Evolutionary conservation across 2,888 invertebrate species (phyloP).

Genomic region (Papilio gigon): DNA sequence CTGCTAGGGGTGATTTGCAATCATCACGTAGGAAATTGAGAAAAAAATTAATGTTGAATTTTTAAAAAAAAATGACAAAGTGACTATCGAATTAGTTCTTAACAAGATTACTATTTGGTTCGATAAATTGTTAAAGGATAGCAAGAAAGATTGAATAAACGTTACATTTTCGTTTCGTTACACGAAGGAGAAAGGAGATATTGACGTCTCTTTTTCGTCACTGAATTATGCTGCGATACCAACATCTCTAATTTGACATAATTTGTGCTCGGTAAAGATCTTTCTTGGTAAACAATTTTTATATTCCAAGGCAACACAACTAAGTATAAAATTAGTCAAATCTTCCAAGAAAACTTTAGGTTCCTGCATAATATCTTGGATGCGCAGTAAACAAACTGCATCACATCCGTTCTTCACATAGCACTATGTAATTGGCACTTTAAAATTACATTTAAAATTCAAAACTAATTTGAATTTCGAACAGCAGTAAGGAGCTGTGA

Average conservation of each 20-base stretch:
- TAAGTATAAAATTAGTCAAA: neutral
- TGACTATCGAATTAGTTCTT: neutral
- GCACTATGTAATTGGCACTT: slow-evolving; percentile 20
- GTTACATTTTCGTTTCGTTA: neutral
- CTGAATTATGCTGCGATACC: neutral
- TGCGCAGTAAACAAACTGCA: neutral
- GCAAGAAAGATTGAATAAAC: neutral
- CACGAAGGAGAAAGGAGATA: neutral
- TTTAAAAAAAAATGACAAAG: neutral
- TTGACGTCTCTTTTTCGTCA: neutral
- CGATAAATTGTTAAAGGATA: neutral
- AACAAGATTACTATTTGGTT: neutral
- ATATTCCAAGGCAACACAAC: neutral
- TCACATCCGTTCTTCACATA: neutral
- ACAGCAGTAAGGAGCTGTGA: slow-evolving; percentile 55
- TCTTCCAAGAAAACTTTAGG: neutral
- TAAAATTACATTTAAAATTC: slow-evolving; percentile 53
- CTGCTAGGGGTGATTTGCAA: slow-evolving; percentile 34
- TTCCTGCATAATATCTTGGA: neutral
- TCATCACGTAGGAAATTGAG: slow-evolving; percentile 11
- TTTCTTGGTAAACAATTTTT: neutral
- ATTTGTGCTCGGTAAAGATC: neutral
- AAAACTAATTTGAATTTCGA: slow-evolving; percentile 62
- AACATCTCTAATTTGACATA: neutral
- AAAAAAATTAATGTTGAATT: neutral